Evolutionary conservation across 37 sponge, comb jelly and placozoan genomes (phyloP).

Genomic region (Spongilla lacustris): DNA sequence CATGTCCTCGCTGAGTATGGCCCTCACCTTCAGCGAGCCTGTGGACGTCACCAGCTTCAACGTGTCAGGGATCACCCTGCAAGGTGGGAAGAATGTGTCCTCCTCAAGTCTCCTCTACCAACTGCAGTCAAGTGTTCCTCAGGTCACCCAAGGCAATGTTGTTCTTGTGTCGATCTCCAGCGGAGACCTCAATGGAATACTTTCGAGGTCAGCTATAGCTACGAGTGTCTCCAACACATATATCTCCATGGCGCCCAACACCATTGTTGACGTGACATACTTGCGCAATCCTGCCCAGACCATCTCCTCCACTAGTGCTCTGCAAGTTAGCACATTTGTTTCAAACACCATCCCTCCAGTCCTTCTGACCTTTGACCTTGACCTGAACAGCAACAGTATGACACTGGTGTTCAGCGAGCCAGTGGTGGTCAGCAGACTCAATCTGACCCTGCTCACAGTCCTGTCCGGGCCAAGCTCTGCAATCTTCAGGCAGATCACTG

Average conservation of each 20-base stretch:
- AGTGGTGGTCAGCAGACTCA: conserved; percentile 45
- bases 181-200: conserved; percentile 63
- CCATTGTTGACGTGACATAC: conserved; percentile 69
- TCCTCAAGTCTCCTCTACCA: conserved; percentile 30
- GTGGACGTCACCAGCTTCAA: conserved; percentile 57
- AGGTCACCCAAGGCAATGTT: conserved; percentile 17
- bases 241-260: conserved; percentile 33
- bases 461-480: conserved; percentile 12
- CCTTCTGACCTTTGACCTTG: conserved; percentile 47
- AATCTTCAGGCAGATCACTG: conserved; percentile 23
- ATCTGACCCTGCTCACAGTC: conserved; percentile 37
- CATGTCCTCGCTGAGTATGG: conserved; percentile 57
- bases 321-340: conserved; percentile 15
- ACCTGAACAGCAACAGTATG: conserved; percentile 65
- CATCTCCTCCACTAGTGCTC: conserved; percentile 20
- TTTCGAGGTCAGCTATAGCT: conserved; percentile 69
- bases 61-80: conserved; percentile 70
- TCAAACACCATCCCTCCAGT: conserved; percentile 69
- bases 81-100: conserved; percentile 20
- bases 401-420: conserved; percentile 80
- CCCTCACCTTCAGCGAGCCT: conserved; percentile 86
- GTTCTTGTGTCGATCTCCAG: conserved; percentile 42
- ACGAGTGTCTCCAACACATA: conserved; percentile 50
- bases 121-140: conserved; percentile 10
- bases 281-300: conserved; percentile 44